phyloP scores from a whole-genome alignment of 2,888 invertebrate genomes.

The Agriopis marginaria region DNA sequence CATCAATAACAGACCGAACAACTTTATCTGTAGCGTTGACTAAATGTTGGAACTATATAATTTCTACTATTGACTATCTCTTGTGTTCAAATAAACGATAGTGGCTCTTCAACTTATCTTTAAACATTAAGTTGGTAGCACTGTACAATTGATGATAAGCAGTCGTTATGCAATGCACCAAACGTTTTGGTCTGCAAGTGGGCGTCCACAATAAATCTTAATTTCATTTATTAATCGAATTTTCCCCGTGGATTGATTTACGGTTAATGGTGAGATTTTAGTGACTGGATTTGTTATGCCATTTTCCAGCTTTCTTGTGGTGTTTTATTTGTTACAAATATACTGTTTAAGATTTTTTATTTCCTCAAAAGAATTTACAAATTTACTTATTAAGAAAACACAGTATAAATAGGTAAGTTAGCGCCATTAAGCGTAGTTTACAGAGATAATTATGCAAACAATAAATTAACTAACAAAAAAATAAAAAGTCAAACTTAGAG shows the following conservation, averaged over 20 bases:
- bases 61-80: background rate
- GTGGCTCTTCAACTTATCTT: background rate
- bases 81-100: background rate
- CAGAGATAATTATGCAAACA: no score
- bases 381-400: no score
- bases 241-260: constrained; percentile 45
- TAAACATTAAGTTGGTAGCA: background rate
- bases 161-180: constrained; percentile 47
- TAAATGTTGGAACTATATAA: background rate
- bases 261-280: constrained; percentile 26
- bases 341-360: no score
- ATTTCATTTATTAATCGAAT: constrained; percentile 43
- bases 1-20: constrained; percentile 51
- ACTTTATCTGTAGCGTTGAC: background rate
- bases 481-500: no score
- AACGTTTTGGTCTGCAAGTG: constrained; percentile 39
- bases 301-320: constrained; percentile 17
- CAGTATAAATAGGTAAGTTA: no score
- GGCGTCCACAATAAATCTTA: constrained; percentile 45
- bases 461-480: no score
- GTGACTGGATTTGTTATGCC: constrained; percentile 8
- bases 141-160: constrained; percentile 45
- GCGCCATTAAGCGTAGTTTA: no score
- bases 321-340: background rate
- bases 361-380: no score